Base-by-base conservation (phyloP, 1,140 invertebrate species). In the Drosophila punjabiensis region DNA sequence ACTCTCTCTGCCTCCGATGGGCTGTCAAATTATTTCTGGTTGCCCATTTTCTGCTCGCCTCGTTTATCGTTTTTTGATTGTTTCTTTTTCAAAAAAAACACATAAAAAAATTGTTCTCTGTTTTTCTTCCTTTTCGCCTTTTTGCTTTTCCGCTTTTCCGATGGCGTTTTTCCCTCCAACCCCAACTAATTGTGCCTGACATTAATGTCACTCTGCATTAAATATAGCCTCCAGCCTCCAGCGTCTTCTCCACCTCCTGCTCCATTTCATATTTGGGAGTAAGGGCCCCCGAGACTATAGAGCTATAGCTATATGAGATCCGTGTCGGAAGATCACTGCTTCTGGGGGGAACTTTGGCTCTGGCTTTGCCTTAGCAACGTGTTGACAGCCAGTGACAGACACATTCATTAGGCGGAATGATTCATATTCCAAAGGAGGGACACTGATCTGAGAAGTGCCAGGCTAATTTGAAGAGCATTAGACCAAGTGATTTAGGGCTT, bases 341-440 rank as follows among this genome's bases (percentile, higher is more conserved):
- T 56, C 35, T 41, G 55, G 39, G 76, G 76, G 76, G 45, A 71
- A 56, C 65, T 58, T 58, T 28, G 55, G 33, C 45, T 24, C 10
- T 24, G 45, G 47, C 59, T 73, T 33, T 56, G 43, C 65, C 63
- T 80, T 65, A 71, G 86, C 79, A 86, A 82, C 86, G 86, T 91
- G 86, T 90, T 90, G 86, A 90, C 86, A 90, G 86, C 86, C 63
- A 86, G 85, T 89, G 86, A 89, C 87, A 90, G 86, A 90, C 87
- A 90, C 79, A 86, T 90, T 90, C 86, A 90, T 90, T 90, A 90
- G 82, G 65, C 86, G n/a, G 76, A 75, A 86, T 90, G 86, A 90
- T 90, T 90, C 86, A 90, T 90, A 81, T 81, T 62, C 71, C 48
- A 33, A 20, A 43, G 37, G 59, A 59, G 43, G 39, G 13, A 35